A percentile compares a stretch with the other conserved stretches of the same genome.
Conservation (phyloP, 2,888 invertebrate genomes). For the Eretmocerus hayati region DNA sequence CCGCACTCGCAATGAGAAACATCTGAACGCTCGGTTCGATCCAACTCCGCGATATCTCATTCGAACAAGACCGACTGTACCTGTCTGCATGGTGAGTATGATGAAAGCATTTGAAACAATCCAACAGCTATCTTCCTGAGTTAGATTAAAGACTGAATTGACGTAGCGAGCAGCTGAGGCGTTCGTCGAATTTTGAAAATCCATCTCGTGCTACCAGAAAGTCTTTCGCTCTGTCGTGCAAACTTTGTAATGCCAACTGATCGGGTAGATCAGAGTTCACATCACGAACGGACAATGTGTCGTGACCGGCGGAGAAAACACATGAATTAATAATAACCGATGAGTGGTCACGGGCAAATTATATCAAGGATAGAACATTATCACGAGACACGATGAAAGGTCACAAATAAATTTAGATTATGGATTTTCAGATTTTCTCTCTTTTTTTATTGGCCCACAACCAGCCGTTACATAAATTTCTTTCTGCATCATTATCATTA, state of each 20-base stretch:
- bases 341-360: not conserved
- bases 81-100: constrained; percentile 91
- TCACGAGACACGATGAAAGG: not conserved
- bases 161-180: constrained; percentile 25
- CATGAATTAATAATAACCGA: constrained; percentile 30
- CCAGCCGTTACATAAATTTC: constrained; percentile 34
- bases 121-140: constrained; percentile 80
- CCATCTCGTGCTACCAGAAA: too few relatives aligned
- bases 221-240: too few relatives aligned
- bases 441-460: constrained; percentile 39
- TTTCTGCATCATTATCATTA: constrained; percentile 21
- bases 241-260: too few relatives aligned
- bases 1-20: too few relatives aligned
- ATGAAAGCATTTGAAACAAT: constrained; percentile 83
- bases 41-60: too few relatives aligned
- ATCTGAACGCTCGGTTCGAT: too few relatives aligned
- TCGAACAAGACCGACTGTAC: constrained; percentile 46
- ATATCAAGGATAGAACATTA: too few relatives aligned
- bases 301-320: constrained; percentile 29
- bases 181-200: constrained; percentile 28
- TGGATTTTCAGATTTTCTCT: constrained; percentile 22
- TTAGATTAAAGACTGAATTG: constrained; percentile 54
- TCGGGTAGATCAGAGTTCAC: too few relatives aligned
- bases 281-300: too few relatives aligned
- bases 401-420: not conserved